These are phyloP conservation scores for Arenicola marina DNA, from an alignment of 2,888 invertebrate genomes.

Conservation along the genomic window DNA sequence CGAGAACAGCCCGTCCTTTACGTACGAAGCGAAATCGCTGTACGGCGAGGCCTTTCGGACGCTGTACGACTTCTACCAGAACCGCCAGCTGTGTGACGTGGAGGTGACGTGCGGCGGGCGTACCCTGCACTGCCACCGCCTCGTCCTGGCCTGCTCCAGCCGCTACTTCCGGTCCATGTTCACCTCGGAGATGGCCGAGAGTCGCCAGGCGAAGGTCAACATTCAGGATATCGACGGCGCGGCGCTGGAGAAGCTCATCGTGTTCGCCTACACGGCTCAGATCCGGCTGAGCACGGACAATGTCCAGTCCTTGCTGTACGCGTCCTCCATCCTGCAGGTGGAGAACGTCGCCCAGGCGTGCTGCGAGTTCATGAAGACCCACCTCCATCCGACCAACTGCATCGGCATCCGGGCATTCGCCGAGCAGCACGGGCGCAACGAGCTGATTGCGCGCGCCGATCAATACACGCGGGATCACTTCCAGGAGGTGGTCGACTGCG, in stretches of 20 bases:
- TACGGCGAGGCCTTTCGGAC: conserved; percentile 20
- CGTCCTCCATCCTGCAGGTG: conserved; percentile 61
- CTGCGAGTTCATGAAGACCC: conserved; percentile 62
- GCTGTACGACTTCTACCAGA: conserved; percentile 25
- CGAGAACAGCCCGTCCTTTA: neutral
- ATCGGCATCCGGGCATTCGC: conserved; percentile 62
- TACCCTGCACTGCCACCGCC: conserved; percentile 59
- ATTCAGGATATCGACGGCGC: conserved; percentile 58
- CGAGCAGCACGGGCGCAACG: conserved; percentile 59
- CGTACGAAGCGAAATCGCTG: conserved; percentile 22
- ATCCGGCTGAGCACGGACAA: conserved; percentile 59
- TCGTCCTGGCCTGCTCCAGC: conserved; percentile 62
- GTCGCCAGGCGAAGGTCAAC: conserved; percentile 43
- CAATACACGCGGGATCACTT: conserved; percentile 56
- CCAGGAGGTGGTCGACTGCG: conserved; percentile 46
- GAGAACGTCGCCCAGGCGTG: conserved; percentile 62
- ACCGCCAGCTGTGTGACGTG: conserved; percentile 55
- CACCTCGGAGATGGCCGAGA: conserved; percentile 60
- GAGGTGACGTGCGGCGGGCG: conserved; percentile 50
- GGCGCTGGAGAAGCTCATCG: conserved; percentile 56
- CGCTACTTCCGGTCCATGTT: conserved; percentile 64
- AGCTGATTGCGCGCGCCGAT: conserved; percentile 53
- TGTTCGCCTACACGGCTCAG: conserved; percentile 63
- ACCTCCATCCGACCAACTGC: conserved; percentile 61
- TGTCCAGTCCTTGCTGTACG: conserved; percentile 63